These are phyloP conservation scores for Branchipolynoe longqiensis DNA, from an alignment of 2,888 invertebrate species.

Conservation along the genomic window DNA sequence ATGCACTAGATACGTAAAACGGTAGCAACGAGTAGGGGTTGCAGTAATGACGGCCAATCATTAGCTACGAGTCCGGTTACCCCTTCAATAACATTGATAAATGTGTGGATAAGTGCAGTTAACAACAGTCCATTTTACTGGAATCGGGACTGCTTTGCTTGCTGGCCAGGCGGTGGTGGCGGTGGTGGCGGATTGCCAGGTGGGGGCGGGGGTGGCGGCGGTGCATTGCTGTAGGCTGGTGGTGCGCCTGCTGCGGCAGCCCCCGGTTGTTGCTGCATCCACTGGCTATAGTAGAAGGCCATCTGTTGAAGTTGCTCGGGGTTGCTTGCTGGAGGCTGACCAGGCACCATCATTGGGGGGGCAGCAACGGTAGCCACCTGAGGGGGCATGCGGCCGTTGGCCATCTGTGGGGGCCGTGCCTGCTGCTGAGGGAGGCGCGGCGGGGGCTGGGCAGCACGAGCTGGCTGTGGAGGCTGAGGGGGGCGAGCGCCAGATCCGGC, in stretches of 20 bases:
- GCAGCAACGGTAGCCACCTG: not conserved
- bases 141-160: constrained; percentile 46
- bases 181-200: constrained; percentile 61
- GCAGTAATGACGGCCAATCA: not conserved
- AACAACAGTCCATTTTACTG: no score
- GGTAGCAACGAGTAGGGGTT: constrained; percentile 20
- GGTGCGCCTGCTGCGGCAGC: not conserved
- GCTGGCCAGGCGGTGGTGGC: constrained; percentile 61
- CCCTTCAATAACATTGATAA: no score
- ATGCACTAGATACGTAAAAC: constrained; percentile 24
- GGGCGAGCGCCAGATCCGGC: constrained; percentile 6
- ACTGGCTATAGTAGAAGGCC: constrained; percentile 66
- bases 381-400: constrained; percentile 38
- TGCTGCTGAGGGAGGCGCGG: constrained; percentile 37
- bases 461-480: constrained; percentile 14
- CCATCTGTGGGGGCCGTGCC: not conserved
- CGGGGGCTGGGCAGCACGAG: not conserved
- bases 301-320: constrained; percentile 62
- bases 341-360: not conserved
- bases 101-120: no score
- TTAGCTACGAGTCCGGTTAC: constrained; percentile 7
- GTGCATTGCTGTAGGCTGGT: constrained; percentile 20
- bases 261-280: constrained; percentile 62
- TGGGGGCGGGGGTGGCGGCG: constrained; percentile 60
- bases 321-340: constrained; percentile 3